Base-by-base conservation (phyloP, 1,140 invertebrate genomes). In the Holcopasites calliopsidis region DNA sequence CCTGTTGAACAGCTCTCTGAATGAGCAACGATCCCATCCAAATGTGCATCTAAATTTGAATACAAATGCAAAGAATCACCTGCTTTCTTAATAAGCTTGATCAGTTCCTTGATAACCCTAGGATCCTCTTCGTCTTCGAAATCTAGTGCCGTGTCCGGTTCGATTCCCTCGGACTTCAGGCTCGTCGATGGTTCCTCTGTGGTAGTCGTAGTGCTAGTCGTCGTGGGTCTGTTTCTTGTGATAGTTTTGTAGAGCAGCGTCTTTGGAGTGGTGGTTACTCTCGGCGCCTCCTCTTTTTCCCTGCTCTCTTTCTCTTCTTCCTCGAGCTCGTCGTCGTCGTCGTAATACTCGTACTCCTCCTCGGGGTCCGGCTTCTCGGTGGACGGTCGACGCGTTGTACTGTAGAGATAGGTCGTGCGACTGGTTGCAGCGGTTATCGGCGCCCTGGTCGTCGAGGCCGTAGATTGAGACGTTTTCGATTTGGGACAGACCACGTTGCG, bases 11-110 rank as follows among this genome's bases (percentile, higher is more conserved):
- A n/a, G n/a, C n/a, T n/a, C n/a, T n/a, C n/a, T n/a, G n/a, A n/a
- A n/a, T n/a, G n/a, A n/a, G n/a, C n/a, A n/a, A n/a, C n/a, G n/a
- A n/a, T n/a, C n/a, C n/a, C n/a, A n/a, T n/a, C n/a, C n/a, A n/a
- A n/a, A n/a, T n/a, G n/a, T n/a, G n/a, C n/a, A n/a, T n/a, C n/a
- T n/a, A n/a, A n/a, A 47, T 16, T n/a, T 47, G 3, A n/a, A 18
- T 16, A n/a, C 5, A 18, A 47, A 47, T 18, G 3, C 21, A 35
- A 70, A 23, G 0, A 38, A 58, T 77, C 79, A 92, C 93, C 94
- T 72, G 96, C 94, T 94, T 97, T 97, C 86, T 95, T 96, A 52
- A 97, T 97, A 0, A 97, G 91, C 78, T 95, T 94, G 50, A 97
- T 95, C 0, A 97, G 89, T 87, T 97, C 96, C 87, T 97, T 97